Evolutionary conservation across 2,888 invertebrate genomes (phyloP).

Genomic region (Lasioglossum vierecki): DNA sequence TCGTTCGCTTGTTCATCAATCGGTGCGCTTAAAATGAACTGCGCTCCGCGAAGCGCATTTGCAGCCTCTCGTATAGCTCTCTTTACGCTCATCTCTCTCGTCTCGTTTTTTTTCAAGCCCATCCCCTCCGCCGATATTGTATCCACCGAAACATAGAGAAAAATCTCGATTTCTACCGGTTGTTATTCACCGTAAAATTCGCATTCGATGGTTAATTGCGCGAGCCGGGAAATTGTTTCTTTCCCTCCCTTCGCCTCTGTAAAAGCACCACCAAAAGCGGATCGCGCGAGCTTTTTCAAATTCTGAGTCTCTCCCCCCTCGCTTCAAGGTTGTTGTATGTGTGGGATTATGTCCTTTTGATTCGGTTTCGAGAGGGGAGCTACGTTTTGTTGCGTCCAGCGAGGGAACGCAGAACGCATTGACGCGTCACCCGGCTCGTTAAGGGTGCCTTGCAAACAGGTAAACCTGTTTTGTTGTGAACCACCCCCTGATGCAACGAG

Average conservation of each 20-base stretch:
- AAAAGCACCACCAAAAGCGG: constrained; percentile 1
- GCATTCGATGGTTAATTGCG: constrained; percentile 53
- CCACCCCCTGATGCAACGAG: not conserved
- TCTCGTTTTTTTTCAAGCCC: not conserved
- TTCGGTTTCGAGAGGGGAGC: not conserved
- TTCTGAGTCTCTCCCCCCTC: not conserved
- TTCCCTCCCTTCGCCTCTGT: not conserved
- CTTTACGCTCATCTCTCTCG: constrained; percentile 2
- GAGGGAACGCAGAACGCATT: constrained; percentile 1
- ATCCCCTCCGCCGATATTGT: constrained; percentile 29
- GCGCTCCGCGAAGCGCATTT: constrained; percentile 42
- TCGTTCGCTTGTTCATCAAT: constrained; percentile 67
- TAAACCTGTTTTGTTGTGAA: not conserved
- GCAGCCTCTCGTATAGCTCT: constrained; percentile 5
- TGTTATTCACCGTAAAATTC: constrained; percentile 49
- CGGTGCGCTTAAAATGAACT: constrained; percentile 64
- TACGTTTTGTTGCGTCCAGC: not conserved
- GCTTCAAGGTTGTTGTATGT: not conserved
- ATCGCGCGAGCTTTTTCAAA: not conserved
- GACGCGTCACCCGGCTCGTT: not conserved
- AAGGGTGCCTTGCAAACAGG: not conserved
- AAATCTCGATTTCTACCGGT: constrained; percentile 42
- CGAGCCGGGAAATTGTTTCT: constrained; percentile 40
- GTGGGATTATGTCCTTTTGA: not conserved
- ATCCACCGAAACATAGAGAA: constrained; percentile 10